phyloP scores from a whole-genome alignment of 2,888 invertebrate genomes.

The Brachylomia viminalis region DNA sequence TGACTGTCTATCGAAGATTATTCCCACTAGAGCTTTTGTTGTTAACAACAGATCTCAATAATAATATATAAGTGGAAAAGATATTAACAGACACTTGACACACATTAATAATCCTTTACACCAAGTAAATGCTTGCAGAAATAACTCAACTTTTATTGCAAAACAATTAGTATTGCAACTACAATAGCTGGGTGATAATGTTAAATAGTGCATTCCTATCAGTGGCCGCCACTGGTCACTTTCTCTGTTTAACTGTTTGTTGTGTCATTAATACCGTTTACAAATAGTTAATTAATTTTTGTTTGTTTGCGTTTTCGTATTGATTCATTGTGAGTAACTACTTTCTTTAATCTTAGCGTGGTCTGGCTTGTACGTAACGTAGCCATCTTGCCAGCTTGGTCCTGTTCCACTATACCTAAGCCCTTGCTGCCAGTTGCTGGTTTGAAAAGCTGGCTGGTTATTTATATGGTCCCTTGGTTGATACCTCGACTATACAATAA shows the following conservation, averaged over 20 bases:
- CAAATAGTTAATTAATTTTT: conserved; percentile 19
- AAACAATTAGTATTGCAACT: conserved; percentile 39
- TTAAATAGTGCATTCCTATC: conserved; percentile 60
- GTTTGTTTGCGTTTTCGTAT: conserved; percentile 38
- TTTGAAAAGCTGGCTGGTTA: background rate
- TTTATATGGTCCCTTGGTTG: background rate
- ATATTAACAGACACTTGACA: conserved; percentile 32
- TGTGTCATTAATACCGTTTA: conserved; percentile 37
- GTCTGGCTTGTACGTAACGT: conserved; percentile 9
- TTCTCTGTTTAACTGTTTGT: conserved; percentile 47
- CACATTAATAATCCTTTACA: conserved; percentile 23
- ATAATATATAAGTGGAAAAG: conserved; percentile 14
- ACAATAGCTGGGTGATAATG: conserved; percentile 38
- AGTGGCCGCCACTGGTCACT: conserved; percentile 54
- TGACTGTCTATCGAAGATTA: background rate
- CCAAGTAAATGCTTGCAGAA: conserved; percentile 39
- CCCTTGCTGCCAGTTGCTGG: too few relatives aligned
- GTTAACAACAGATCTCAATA: background rate
- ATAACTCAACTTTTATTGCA: conserved; percentile 53
- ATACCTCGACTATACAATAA: too few relatives aligned
- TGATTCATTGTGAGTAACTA: conserved; percentile 45
- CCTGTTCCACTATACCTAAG: background rate
- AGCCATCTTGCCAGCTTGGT: background rate
- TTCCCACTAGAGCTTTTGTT: background rate
- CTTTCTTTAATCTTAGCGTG: background rate